A percentile compares a stretch with the other conserved stretches of the same genome.
Conservation (phyloP, 2,113 vertebrate genomes). For the Chaetops frenatus region DNA sequence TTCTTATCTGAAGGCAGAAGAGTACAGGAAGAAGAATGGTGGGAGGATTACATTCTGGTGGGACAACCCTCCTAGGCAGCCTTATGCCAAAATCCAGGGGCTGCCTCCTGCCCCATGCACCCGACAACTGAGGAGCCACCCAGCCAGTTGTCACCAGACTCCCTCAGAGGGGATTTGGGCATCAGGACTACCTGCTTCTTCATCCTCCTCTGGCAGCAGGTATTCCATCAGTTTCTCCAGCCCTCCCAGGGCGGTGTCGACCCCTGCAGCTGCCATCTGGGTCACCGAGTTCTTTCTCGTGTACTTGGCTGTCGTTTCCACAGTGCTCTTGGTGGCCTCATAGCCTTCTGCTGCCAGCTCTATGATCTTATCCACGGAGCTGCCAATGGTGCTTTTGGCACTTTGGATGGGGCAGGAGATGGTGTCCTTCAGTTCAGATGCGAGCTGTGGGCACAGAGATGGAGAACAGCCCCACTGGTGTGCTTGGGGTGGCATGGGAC, state of each 20-base stretch:
- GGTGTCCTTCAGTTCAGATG: conserved; percentile 71
- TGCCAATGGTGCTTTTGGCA: conserved; percentile 67
- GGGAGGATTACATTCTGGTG: background rate
- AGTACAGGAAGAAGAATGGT: background rate
- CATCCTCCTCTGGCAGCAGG: conserved; percentile 60
- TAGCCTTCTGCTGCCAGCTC: conserved; percentile 54
- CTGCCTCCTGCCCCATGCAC: background rate
- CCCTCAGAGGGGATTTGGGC: background rate
- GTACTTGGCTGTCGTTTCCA: conserved; percentile 57
- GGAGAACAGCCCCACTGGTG: background rate
- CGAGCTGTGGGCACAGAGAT: conserved; percentile 53
- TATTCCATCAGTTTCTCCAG: conserved; percentile 73
- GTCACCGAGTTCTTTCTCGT: conserved; percentile 59
- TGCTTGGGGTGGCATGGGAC: background rate
- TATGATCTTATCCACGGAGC: conserved; percentile 67
- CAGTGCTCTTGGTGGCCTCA: conserved; percentile 49
- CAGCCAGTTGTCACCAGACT: background rate
- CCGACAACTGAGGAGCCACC: background rate
- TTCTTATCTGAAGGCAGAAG: conserved; percentile 2
- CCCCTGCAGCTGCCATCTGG: conserved; percentile 67
- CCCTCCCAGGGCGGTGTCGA: conserved; percentile 57
- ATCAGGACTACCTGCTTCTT: conserved; percentile 65
- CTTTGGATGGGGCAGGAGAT: conserved; percentile 68
- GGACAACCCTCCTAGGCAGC: background rate
- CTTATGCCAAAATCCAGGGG: background rate